Conservation (phyloP, 2,797 vertebrate genomes). For the Falco biarmicus region DNA sequence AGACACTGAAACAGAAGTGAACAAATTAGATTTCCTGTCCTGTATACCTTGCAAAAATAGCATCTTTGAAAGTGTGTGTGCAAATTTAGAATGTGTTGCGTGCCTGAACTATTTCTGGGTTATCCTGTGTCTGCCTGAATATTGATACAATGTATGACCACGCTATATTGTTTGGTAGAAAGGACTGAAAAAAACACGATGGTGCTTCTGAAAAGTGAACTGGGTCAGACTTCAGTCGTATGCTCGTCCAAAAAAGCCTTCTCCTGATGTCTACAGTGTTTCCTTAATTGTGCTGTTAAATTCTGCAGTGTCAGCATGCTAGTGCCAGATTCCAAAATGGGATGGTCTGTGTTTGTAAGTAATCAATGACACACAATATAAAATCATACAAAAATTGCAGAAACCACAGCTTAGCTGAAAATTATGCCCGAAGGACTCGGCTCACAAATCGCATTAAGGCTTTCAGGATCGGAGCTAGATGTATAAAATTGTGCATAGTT, state of each 20-base stretch:
- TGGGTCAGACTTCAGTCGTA: slow-evolving; percentile 32
- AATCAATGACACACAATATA: neutral
- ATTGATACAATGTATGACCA: slow-evolving; percentile 14
- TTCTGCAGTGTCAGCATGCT: neutral
- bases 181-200: neutral
- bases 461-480: neutral
- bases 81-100: slow-evolving; percentile 34
- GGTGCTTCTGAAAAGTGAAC: slow-evolving; percentile 18
- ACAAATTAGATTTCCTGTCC: slow-evolving; percentile 57
- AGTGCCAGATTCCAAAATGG: neutral
- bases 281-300: neutral
- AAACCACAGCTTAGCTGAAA: neutral
- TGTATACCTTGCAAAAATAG: slow-evolving; percentile 68
- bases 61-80: slow-evolving; percentile 57
- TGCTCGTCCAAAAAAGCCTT: neutral
- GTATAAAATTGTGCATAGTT: neutral
- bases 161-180: slow-evolving; percentile 30
- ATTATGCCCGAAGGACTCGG: neutral
- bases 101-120: slow-evolving; percentile 65
- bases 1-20: slow-evolving; percentile 37
- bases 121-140: slow-evolving; percentile 62
- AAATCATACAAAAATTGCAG: neutral
- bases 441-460: neutral
- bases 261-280: slow-evolving; percentile 45
- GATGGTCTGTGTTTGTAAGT: neutral